Evolutionary conservation across 2,113 vertebrate species (phyloP).

Genomic region (Scatophagus argus): DNA sequence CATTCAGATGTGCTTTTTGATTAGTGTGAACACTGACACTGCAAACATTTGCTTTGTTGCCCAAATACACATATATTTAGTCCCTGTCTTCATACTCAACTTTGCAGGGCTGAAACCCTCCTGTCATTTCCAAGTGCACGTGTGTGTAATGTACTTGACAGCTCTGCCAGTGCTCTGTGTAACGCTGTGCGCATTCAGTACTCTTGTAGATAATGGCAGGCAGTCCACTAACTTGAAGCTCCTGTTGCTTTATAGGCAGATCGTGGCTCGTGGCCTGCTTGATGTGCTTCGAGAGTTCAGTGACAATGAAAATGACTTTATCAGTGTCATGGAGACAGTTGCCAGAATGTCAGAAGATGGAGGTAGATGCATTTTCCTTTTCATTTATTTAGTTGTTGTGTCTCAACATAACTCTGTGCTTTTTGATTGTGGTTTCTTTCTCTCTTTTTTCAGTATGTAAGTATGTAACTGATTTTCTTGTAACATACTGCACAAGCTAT

Average conservation of each 20-base stretch:
- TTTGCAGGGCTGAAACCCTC: slow-evolving; percentile 28
- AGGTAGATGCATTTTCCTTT: slow-evolving; percentile 82
- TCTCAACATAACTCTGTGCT: not conserved
- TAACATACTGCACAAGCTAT: not conserved
- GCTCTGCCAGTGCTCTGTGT: slow-evolving; percentile 41
- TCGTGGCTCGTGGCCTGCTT: slow-evolving; percentile 91
- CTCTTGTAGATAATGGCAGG: slow-evolving; percentile 64
- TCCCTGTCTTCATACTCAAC: slow-evolving; percentile 35
- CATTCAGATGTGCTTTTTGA: not conserved
- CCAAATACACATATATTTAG: slow-evolving; percentile 1
- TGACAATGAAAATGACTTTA: slow-evolving; percentile 90
- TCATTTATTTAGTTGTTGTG: not conserved
- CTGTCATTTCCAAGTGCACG: slow-evolving; percentile 28
- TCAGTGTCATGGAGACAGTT: slow-evolving; percentile 90
- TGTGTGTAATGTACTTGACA: slow-evolving; percentile 50
- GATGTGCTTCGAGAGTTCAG: slow-evolving; percentile 91
- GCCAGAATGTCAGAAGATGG: slow-evolving; percentile 92
- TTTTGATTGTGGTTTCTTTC: not conserved
- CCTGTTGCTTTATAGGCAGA: slow-evolving; percentile 85
- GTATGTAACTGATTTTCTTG: too few relatives aligned
- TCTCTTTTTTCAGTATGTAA: not conserved
- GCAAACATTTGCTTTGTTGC: slow-evolving; percentile 21
- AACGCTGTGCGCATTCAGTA: slow-evolving; percentile 31
- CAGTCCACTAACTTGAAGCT: slow-evolving; percentile 55
- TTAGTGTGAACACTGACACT: not conserved